phyloP scores from a whole-genome alignment of 2,888 invertebrate genomes.

The Pyrochroa serraticornis region DNA sequence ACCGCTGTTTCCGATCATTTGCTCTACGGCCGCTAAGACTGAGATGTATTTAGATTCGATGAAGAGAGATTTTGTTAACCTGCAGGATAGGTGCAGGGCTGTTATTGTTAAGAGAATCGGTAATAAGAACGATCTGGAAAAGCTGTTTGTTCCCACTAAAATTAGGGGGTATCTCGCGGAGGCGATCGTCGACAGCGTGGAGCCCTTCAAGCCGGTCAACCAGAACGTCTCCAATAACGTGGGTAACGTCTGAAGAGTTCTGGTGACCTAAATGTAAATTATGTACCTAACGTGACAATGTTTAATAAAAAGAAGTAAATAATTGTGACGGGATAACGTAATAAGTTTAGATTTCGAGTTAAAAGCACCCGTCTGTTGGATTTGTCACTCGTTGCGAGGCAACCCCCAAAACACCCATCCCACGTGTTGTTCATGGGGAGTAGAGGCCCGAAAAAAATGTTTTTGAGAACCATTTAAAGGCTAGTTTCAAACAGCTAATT shows the following conservation, averaged over 20 bases:
- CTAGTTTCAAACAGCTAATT: too few relatives aligned
- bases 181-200: conserved; percentile 54
- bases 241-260: conserved; percentile 24
- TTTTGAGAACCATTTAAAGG: too few relatives aligned
- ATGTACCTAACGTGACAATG: neutral
- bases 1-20: conserved; percentile 71
- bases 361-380: neutral
- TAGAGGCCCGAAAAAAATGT: too few relatives aligned
- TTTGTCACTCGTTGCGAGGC: too few relatives aligned
- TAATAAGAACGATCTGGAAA: conserved; percentile 60
- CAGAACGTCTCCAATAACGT: conserved; percentile 40
- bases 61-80: conserved; percentile 67
- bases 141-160: conserved; percentile 64
- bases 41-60: conserved; percentile 70
- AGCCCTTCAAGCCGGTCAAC: conserved; percentile 52
- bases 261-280: conserved; percentile 1
- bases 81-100: conserved; percentile 72
- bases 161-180: conserved; percentile 66
- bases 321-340: neutral
- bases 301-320: neutral
- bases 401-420: too few relatives aligned
- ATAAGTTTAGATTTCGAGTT: too few relatives aligned
- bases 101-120: conserved; percentile 65
- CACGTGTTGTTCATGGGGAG: too few relatives aligned
- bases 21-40: conserved; percentile 77